These are phyloP conservation scores for Whitmania pigra DNA, from an alignment of 1,140 invertebrate species.

Conservation along the genomic window DNA sequence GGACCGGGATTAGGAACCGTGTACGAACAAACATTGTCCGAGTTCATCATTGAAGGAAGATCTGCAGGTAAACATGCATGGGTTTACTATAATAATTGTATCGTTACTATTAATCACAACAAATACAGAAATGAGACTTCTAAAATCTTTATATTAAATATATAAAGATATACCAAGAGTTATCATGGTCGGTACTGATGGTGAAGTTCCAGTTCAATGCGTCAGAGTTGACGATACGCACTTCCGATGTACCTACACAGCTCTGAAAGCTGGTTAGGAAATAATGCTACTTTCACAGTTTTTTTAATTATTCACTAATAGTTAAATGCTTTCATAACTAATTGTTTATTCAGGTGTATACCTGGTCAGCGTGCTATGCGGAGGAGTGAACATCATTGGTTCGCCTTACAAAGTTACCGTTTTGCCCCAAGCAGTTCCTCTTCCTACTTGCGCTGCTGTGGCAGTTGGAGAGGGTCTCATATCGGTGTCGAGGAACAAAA, in stretches of 20 bases:
- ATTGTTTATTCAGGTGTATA: not conserved
- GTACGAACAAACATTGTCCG: not conserved
- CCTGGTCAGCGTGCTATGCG: not conserved
- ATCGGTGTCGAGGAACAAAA: not conserved
- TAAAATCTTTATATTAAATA: no score
- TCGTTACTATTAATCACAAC: no score
- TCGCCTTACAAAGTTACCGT: slow-evolving; percentile 3
- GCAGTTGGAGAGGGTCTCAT: not conserved
- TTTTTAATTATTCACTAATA: not conserved
- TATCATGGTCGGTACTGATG: not conserved
- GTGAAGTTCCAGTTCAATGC: not conserved
- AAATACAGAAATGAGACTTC: no score
- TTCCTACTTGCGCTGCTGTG: not conserved
- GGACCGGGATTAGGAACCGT: not conserved
- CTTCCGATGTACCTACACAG: not conserved
- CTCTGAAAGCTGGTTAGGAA: not conserved
- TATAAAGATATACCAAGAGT: not conserved
- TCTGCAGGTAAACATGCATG: not conserved
- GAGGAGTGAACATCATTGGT: not conserved
- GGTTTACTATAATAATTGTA: no score
- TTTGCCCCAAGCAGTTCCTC: not conserved
- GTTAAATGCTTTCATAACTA: not conserved
- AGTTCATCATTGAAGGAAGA: slow-evolving; percentile 9
- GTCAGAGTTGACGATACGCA: not conserved
- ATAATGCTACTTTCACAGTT: no score